A percentile compares a stretch with the other conserved stretches of the same genome.
Conservation (phyloP, 2,888 invertebrate genomes). For the Nemotelus nigrinus region DNA sequence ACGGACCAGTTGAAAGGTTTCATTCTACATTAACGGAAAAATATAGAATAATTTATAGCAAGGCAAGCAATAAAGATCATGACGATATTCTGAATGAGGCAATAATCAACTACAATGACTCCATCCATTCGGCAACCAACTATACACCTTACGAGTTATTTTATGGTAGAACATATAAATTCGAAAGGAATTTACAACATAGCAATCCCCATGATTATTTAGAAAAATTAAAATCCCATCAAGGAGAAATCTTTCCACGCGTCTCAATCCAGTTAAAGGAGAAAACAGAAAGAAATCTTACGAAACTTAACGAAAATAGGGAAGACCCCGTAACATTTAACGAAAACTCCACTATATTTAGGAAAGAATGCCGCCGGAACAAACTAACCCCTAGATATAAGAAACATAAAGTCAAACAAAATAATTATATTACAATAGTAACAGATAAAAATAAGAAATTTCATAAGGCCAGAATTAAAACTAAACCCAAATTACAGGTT, state of each 20-base stretch:
- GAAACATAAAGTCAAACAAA: slow-evolving; percentile 19
- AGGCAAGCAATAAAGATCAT: slow-evolving; percentile 3
- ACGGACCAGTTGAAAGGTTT: slow-evolving; percentile 49
- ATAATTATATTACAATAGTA: slow-evolving; percentile 14
- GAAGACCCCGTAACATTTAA: background rate
- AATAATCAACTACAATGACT: slow-evolving; percentile 18
- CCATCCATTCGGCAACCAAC: slow-evolving; percentile 30
- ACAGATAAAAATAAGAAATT: background rate
- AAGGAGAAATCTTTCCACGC: slow-evolving; percentile 15
- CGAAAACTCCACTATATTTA: background rate
- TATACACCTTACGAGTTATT: slow-evolving; percentile 14
- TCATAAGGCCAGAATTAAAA: slow-evolving; percentile 27
- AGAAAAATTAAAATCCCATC: slow-evolving; percentile 29
- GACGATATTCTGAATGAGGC: slow-evolving; percentile 26
- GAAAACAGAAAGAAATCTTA: background rate
- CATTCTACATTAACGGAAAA: slow-evolving; percentile 51
- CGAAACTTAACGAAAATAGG: slow-evolving; percentile 9
- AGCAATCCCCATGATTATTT: slow-evolving; percentile 35
- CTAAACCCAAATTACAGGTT: slow-evolving; percentile 25
- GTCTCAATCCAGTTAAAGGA: background rate
- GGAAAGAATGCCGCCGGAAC: slow-evolving; percentile 29
- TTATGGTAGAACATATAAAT: slow-evolving; percentile 23
- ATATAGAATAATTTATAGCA: slow-evolving; percentile 47
- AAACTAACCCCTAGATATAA: slow-evolving; percentile 18
- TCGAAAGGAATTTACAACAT: slow-evolving; percentile 24